Base-by-base conservation (phyloP, 53 echinoderm and acorn worm genomes). In the Holothuria leucospilota region DNA sequence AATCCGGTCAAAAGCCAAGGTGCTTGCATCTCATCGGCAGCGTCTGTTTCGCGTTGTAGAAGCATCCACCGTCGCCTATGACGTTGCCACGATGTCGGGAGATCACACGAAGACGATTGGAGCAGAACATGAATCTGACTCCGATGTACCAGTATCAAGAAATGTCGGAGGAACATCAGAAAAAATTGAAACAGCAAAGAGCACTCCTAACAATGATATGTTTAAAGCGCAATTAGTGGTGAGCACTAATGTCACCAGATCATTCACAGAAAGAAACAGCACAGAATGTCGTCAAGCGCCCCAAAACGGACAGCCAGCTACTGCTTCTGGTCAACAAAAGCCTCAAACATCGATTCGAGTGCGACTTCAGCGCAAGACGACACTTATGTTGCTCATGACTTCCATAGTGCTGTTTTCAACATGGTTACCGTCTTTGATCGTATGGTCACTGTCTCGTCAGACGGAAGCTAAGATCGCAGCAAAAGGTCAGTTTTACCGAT, bases 1-100 rank as follows among this genome's bases (percentile, higher is more conserved):
- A 29, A 74, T 74, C 75, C 20, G 75, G 15, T 39, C 40, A 24
- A 74, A 74, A 51, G 75, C 75, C 16, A 74, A 74, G 24, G 75
- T 74, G 39, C 49, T 74, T 42, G 40, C 75, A 68, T 34, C 29
- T 29, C 68, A 68, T 68, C 68, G 10, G 15, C 18, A 56, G 8
- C 29, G 15, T 28, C 24, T 34, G 5, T 29, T 28, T 68, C 68
- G 34, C 26, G 68, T 28, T 68, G 18, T 23, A 8, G 68, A 68
- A 4, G 34, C 68, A 12, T 68, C 68, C 23, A 68, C 68, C 14
- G 68, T 34, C 20, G 68, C 34, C 16, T 28, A 28, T 23, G 29
- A 68, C 29, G 18, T 56, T 56, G 18, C 56, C 15, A 16, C 56
- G 15, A 56, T 5, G 56, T 56, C 56, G 16, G 56, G 15, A 5